Evolutionary conservation across 2,888 invertebrate species (phyloP).

Genomic region (Drosophila pseudotakahashii): DNA sequence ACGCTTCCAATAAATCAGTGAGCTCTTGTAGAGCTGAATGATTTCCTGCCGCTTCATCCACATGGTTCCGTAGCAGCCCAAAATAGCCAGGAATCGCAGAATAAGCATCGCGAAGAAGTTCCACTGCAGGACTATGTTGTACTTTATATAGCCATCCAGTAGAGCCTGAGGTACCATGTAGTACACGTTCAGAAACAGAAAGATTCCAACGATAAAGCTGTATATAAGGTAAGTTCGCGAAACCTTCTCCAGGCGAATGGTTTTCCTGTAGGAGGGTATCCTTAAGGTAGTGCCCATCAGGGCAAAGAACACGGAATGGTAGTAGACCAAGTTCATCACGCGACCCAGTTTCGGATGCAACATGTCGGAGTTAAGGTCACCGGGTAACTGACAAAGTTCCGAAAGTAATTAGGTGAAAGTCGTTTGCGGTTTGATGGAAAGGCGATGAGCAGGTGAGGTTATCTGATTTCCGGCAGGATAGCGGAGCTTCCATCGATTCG

Average conservation of each 20-base stretch:
- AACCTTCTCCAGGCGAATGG: conserved; percentile 6
- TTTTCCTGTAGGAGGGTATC: not conserved
- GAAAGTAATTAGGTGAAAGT: conserved; percentile 20
- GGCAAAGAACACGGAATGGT: conserved; percentile 43
- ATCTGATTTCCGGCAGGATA: conserved; percentile 16
- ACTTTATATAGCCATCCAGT: conserved; percentile 39
- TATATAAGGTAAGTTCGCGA: conserved; percentile 53
- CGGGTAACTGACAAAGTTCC: conserved; percentile 4
- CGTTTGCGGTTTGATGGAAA: not conserved
- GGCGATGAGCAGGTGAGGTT: conserved; percentile 1
- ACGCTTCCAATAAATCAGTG: conserved; percentile 25
- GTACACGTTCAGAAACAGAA: conserved; percentile 37
- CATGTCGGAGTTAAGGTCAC: conserved; percentile 40
- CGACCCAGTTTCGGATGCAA: conserved; percentile 48
- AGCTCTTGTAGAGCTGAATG: conserved; percentile 40
- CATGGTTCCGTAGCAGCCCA: conserved; percentile 46
- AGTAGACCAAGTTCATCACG: conserved; percentile 43
- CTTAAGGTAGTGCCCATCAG: conserved; percentile 49
- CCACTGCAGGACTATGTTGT: conserved; percentile 55
- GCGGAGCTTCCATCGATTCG: not conserved
- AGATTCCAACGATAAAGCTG: conserved; percentile 28
- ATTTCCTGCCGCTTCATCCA: conserved; percentile 51
- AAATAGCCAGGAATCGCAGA: conserved; percentile 6
- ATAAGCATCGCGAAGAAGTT: conserved; percentile 7
- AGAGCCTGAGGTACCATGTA: conserved; percentile 9